Evolutionary conservation across 2,113 vertebrate species (phyloP).

Genomic region (Entelurus aequoreus): DNA sequence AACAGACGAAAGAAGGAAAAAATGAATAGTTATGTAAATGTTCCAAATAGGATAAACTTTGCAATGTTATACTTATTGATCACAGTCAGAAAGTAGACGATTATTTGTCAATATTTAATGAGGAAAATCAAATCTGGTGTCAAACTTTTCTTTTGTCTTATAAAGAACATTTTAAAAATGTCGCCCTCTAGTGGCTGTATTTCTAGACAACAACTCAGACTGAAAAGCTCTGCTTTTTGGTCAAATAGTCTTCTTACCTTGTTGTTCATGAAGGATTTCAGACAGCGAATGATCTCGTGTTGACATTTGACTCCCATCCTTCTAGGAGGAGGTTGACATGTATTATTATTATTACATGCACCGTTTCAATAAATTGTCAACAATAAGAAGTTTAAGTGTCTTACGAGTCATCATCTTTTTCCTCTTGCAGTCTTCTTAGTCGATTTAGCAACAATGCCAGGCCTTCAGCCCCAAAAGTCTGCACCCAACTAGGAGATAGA

Average conservation of each 20-base stretch:
- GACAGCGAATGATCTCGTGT: constrained; percentile 84
- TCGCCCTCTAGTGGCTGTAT: constrained; percentile 22
- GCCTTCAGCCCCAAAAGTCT: constrained; percentile 86
- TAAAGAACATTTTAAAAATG: not conserved
- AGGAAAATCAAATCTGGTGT: not conserved
- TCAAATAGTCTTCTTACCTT: constrained; percentile 69
- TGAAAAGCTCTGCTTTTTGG: not conserved
- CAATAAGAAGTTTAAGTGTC: constrained; percentile 3
- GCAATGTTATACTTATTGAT: not conserved
- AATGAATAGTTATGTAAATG: not conserved
- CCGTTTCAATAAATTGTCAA: not conserved
- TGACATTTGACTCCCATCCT: constrained; percentile 72
- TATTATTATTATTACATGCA: not conserved
- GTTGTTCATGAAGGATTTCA: constrained; percentile 93
- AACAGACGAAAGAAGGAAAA: not conserved
- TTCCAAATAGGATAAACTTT: not conserved
- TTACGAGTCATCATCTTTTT: constrained; percentile 79
- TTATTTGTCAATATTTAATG: not conserved
- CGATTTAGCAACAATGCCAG: constrained; percentile 76
- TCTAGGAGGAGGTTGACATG: constrained; percentile 24
- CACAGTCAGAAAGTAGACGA: not conserved
- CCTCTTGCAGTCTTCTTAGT: constrained; percentile 80
- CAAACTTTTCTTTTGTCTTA: not conserved
- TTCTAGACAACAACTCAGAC: not conserved
- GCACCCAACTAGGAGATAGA: constrained; percentile 79